Base-by-base conservation (phyloP, 2,113 vertebrate genomes). In the Psephotus haematonotus region DNA sequence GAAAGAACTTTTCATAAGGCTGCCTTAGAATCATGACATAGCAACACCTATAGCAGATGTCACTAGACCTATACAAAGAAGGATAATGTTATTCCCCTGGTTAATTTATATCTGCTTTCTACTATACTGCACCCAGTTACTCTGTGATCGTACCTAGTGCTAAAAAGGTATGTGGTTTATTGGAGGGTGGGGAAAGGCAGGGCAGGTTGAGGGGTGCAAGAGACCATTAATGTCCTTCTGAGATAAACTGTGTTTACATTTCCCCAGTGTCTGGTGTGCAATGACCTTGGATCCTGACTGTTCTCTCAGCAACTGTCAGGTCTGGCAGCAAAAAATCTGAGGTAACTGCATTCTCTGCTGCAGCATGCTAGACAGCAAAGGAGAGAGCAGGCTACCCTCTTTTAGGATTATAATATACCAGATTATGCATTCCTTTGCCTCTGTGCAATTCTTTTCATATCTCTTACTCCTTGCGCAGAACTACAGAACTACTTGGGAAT, bases 211-310 rank as follows among this genome's bases (percentile, higher is more conserved):
- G 65, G 13, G 16, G 31, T 83, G 35, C 71, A 88, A 76, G 28
- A 4, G 18, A 43, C 43, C 8, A 67, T 65, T 33, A 88, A 44
- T 62, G 37, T 76, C 70, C 75, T 89, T 65, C 60, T 65, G 76
- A 84, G 65, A 82, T 53, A 92, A 93, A 60, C 14, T 67, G 33
- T 88, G 85, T 82, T 97, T 88, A 86, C 64, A 39, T 82, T 82
- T 80, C 31, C 60, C 19, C 44, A 46, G 22, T 3, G 2, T 88
- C 86, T 91, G 65, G n/a, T 60, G 60, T 49, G 28, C 37, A 65
- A 27, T 70, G 71, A 91, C 70, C 90, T 83, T 90, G 81, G 46
- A 88, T 71, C 49, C 82, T 2, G 3, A 39, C 60, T 79, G 37
- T 37, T 95, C 60, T 81, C 74, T 82, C 79, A 49, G 53, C 46